These are phyloP conservation scores for Erpetoichthys calabaricus DNA, from an alignment of 2,797 vertebrate genomes.

Conservation along the genomic window DNA sequence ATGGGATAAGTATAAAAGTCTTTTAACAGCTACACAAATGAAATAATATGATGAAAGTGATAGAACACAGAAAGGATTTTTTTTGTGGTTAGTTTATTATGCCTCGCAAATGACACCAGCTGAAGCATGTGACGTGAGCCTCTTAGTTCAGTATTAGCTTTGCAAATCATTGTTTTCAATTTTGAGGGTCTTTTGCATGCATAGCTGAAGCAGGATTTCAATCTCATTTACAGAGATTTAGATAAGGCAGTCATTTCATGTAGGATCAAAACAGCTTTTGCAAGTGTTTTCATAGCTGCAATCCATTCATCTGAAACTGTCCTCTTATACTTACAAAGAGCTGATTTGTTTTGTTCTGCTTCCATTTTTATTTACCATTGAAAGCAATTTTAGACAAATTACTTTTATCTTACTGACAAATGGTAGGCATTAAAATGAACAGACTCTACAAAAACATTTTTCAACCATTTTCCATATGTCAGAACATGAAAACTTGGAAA, in stretches of 20 bases:
- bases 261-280: neutral
- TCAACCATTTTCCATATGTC: neutral
- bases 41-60: too few relatives aligned
- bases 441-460: neutral
- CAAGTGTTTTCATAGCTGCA: neutral
- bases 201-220: neutral
- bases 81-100: too few relatives aligned
- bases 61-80: too few relatives aligned
- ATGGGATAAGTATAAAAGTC: too few relatives aligned
- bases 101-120: too few relatives aligned
- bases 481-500: neutral
- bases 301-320: neutral
- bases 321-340: neutral
- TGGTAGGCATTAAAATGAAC: neutral
- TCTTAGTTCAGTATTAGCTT: too few relatives aligned
- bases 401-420: neutral
- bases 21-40: too few relatives aligned
- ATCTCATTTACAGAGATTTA: neutral
- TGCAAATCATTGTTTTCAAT: constrained; percentile 1
- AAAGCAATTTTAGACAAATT: neutral
- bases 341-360: neutral
- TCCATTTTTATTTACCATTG: neutral
- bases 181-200: constrained; percentile 1
- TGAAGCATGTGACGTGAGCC: too few relatives aligned
- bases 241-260: neutral